phyloP scores from a whole-genome alignment of 1,140 invertebrate genomes.

The Drosophila rufa region DNA sequence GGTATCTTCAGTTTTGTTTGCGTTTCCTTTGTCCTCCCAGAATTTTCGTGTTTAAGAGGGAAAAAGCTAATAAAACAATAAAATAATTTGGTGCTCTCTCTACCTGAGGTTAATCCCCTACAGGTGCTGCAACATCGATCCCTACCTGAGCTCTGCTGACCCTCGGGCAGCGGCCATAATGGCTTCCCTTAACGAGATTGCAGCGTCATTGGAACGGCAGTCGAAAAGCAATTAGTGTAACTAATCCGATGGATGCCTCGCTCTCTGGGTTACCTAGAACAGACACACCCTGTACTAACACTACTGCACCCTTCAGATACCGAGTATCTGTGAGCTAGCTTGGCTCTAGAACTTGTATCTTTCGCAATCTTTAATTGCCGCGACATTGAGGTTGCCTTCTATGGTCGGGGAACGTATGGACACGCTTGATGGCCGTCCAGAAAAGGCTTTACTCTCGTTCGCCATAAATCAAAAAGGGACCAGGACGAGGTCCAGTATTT shows the following conservation, averaged over 20 bases:
- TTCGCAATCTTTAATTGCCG: slow-evolving; percentile 73
- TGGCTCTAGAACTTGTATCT: slow-evolving; percentile 5
- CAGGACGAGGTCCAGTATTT: slow-evolving; percentile 36
- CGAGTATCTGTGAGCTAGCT: slow-evolving; percentile 30
- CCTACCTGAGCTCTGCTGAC: slow-evolving; percentile 58
- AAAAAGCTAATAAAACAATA: slow-evolving; percentile 76
- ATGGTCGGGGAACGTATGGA: slow-evolving; percentile 34
- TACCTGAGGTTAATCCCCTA: slow-evolving; percentile 68
- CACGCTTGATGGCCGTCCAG: slow-evolving; percentile 66
- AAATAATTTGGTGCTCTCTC: slow-evolving; percentile 61
- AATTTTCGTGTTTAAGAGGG: slow-evolving; percentile 12
- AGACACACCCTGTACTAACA: slow-evolving; percentile 30
- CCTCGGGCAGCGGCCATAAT: slow-evolving; percentile 36
- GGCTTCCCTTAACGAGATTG: slow-evolving; percentile 69
- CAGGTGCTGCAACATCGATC: slow-evolving; percentile 57
- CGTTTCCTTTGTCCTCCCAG: slow-evolving; percentile 21
- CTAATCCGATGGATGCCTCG: slow-evolving; percentile 50
- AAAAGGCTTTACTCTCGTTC: slow-evolving; percentile 39
- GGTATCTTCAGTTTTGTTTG: slow-evolving; percentile 38
- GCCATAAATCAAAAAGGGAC: slow-evolving; percentile 63
- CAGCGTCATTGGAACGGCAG: slow-evolving; percentile 54
- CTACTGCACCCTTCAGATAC: slow-evolving; percentile 7
- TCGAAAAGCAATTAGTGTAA: slow-evolving; percentile 62
- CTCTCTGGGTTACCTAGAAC: slow-evolving; percentile 22
- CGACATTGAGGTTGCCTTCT: slow-evolving; percentile 48